Percentiles rank a stretch among this genome's conserved stretches.
phyloP scores from a whole-genome alignment of 2,113 vertebrate genomes.

The Ochotona curzoniae region DNA sequence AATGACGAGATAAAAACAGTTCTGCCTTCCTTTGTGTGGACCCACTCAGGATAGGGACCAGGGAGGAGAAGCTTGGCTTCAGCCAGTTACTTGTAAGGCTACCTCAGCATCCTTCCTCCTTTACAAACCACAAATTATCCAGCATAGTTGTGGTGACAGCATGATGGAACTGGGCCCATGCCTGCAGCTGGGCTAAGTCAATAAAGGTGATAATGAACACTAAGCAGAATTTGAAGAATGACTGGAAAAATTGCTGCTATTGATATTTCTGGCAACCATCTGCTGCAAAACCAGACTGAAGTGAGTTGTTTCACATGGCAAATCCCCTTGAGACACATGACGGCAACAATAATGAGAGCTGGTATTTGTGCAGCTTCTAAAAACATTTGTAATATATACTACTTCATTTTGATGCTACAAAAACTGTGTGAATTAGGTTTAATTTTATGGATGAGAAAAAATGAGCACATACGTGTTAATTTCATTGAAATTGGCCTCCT shows the following conservation, averaged over 20 bases:
- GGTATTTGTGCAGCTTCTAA: not conserved
- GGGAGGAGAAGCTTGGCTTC: too few species aligned
- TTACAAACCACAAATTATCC: conserved; percentile 51
- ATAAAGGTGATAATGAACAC: conserved; percentile 74
- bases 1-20: not conserved
- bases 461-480: not conserved
- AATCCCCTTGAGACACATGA: conserved; percentile 13
- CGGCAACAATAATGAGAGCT: not conserved
- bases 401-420: conserved; percentile 39
- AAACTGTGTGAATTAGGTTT: not conserved
- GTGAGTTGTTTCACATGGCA: not conserved
- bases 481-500: not conserved
- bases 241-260: conserved; percentile 56
- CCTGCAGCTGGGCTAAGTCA: conserved; percentile 71
- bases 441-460: conserved; percentile 16
- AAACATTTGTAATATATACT: conserved; percentile 4
- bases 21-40: not conserved
- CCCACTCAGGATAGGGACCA: rapidly evolving
- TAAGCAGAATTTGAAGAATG: conserved; percentile 75
- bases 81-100: too few species aligned
- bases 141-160: conserved; percentile 34
- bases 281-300: conserved; percentile 40
- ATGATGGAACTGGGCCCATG: conserved; percentile 50
- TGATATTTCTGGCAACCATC: conserved; percentile 71
- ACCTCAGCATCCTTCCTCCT: not conserved